Conservation (phyloP, 2,113 vertebrate species). For the Equus quagga region DNA sequence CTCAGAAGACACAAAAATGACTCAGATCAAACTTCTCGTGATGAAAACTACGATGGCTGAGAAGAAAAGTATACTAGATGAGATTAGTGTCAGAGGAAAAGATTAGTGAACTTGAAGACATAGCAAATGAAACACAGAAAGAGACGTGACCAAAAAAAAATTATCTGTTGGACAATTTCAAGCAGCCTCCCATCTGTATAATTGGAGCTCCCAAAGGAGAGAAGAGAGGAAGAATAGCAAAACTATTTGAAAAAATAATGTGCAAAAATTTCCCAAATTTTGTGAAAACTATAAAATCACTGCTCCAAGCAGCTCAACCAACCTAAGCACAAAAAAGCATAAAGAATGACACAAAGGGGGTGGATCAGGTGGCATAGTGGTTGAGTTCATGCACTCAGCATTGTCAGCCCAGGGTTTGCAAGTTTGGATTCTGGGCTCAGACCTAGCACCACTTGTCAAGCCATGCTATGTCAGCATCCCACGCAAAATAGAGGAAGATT, state of each 20-base stretch:
- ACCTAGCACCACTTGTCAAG: too few relatives aligned
- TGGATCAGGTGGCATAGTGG: too few relatives aligned
- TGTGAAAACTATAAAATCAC: not conserved
- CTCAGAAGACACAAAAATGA: not conserved
- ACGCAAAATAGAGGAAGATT: too few relatives aligned
- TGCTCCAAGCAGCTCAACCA: not conserved
- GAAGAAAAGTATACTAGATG: not conserved
- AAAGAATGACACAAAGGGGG: rapidly evolving
- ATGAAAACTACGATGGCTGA: not conserved
- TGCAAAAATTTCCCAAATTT: not conserved
- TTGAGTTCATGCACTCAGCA: too few relatives aligned
- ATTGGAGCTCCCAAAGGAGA: not conserved
- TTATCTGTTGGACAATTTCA: too few relatives aligned
- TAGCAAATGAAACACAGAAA: not conserved
- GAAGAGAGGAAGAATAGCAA: not conserved
- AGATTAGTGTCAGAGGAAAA: not conserved
- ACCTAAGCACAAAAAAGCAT: not conserved
- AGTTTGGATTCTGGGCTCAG: too few relatives aligned
- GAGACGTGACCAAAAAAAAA: not conserved
- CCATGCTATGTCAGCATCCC: too few relatives aligned
- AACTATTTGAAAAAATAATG: not conserved
- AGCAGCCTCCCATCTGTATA: not conserved
- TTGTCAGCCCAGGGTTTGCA: too few relatives aligned
- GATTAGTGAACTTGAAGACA: not conserved
- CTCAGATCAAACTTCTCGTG: not conserved